Evolutionary conservation across 2,888 invertebrate species (phyloP).

Genomic region (Drosophila parthenogenetica): DNA sequence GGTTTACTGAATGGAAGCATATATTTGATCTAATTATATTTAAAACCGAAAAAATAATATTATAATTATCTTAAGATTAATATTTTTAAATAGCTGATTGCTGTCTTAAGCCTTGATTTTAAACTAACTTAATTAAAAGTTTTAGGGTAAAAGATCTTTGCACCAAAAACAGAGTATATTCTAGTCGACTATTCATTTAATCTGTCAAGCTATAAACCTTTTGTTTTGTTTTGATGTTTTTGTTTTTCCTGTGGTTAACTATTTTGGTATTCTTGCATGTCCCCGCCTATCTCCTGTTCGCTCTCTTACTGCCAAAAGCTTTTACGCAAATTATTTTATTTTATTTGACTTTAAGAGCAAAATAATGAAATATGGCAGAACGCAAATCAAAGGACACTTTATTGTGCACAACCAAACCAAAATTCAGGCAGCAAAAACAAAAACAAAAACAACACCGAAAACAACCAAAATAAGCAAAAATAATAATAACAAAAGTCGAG

Average conservation of each 20-base stretch:
- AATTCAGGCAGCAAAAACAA: not conserved
- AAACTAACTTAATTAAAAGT: too few relatives aligned
- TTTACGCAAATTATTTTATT: conserved; percentile 73
- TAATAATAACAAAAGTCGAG: conserved; percentile 12
- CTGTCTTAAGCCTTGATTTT: too few relatives aligned
- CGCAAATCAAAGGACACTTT: conserved; percentile 71
- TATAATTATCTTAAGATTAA: too few relatives aligned
- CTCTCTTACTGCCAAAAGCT: conserved; percentile 46
- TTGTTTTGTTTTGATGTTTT: conserved; percentile 15
- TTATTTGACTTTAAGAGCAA: conserved; percentile 30
- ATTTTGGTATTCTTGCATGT: conserved; percentile 37
- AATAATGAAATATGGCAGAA: conserved; percentile 65
- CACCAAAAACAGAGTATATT: not conserved
- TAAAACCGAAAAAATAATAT: too few relatives aligned
- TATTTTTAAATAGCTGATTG: too few relatives aligned
- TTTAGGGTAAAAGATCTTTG: too few relatives aligned
- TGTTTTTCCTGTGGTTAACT: conserved; percentile 40
- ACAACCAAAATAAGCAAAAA: conserved; percentile 6
- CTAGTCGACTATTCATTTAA: not conserved
- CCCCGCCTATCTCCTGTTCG: not conserved
- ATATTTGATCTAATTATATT: too few relatives aligned
- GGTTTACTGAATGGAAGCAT: too few relatives aligned
- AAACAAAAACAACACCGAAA: not conserved
- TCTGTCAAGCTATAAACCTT: not conserved
- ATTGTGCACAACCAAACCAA: conserved; percentile 18